Base-by-base conservation (phyloP, 2,113 vertebrate species). In the Anguilla japonica region DNA sequence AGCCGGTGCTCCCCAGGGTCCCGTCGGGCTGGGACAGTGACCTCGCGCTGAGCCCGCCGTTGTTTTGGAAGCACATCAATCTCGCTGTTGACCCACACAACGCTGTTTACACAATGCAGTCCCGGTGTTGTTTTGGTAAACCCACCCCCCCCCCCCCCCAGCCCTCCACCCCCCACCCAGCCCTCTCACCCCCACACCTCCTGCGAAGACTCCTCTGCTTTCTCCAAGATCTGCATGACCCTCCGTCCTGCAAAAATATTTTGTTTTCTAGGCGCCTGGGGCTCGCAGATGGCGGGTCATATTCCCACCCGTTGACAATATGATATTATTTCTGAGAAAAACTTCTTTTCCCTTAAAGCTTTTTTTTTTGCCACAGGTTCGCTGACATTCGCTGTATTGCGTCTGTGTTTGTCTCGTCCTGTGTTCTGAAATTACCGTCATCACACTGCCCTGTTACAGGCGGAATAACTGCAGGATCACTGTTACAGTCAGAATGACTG, bases 61-160 rank as follows among this genome's bases (percentile, higher is more conserved):
- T 41, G 41, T 80, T 41, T 53, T 80, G 79, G 79, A 80, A 41
- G 15, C 79, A 80, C 79, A 80, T 40, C 79, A 80, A 20, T 41
- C 39, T 80, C 26, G 26, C 5, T 13, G 71, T 34, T 34, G 11
- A 20, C 41, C 79, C 6, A 39, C 13, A 16, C 14, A 15, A 14
- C 15, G 14, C 14, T 80, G 79, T 80, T 80, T 80, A 80, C 41
- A 22, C 26, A 80, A 41, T 18, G 39, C 79, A 4, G 39, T 22
- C 79, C 71, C 13, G 5, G n/a, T 75, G 71, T 75, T 75, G 71
- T 26, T 75, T 75, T 75, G 71, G 71, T 75, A 75, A 75, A 75
- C 71, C n/a, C 71, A 9, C 4, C n/a, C 71, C 71, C 71, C 26
- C 26, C 6, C n/a, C 26, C n/a, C 26, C 71, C 26, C 26, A 7